A percentile compares a stretch with the other conserved stretches of the same genome.
These are phyloP conservation scores for Chionodraco myersi DNA, from an alignment of 2,113 vertebrate genomes.

Conservation along the genomic window DNA sequence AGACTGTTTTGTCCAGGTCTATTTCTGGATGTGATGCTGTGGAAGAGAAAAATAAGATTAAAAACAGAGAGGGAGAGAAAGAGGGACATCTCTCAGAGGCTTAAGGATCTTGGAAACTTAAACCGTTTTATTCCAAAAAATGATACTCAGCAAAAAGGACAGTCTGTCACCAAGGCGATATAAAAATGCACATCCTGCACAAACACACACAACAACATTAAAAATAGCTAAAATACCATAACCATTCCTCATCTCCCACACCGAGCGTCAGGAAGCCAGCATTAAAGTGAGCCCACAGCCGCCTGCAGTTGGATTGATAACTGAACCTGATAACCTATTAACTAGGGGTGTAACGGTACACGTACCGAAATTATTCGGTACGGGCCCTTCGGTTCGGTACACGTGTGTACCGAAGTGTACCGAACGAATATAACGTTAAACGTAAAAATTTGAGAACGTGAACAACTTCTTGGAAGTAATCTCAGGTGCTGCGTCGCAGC, in stretches of 20 bases:
- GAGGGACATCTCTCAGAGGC: conserved; percentile 61
- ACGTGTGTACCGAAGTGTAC: too few relatives aligned
- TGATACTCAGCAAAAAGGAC: conserved; percentile 63
- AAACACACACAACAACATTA: conserved; percentile 24
- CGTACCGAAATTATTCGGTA: too few relatives aligned
- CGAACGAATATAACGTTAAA: too few relatives aligned
- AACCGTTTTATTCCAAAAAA: conserved; percentile 59
- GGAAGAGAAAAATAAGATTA: conserved; percentile 73
- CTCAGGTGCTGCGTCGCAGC: too few relatives aligned
- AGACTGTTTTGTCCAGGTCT: conserved; percentile 73
- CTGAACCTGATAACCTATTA: conserved; percentile 73
- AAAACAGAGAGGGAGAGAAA: conserved; percentile 54
- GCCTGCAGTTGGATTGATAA: conserved; percentile 57
- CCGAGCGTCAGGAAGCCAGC: conserved; percentile 39
- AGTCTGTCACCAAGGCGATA: conserved; percentile 37
- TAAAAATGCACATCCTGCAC: conserved; percentile 11
- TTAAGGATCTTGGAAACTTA: conserved; percentile 70
- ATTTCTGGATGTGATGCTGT: conserved; percentile 74
- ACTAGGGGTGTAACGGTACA: conserved; percentile 10
- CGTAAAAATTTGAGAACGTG: too few relatives aligned
- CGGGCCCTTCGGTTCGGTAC: too few relatives aligned
- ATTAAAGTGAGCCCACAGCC: conserved; percentile 35
- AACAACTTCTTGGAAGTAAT: too few relatives aligned
- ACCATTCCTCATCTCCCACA: conserved; percentile 46
- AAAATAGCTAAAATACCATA: conserved; percentile 30